Base-by-base conservation (phyloP, 2,888 invertebrate species). In the Pemphredon lugubris region DNA sequence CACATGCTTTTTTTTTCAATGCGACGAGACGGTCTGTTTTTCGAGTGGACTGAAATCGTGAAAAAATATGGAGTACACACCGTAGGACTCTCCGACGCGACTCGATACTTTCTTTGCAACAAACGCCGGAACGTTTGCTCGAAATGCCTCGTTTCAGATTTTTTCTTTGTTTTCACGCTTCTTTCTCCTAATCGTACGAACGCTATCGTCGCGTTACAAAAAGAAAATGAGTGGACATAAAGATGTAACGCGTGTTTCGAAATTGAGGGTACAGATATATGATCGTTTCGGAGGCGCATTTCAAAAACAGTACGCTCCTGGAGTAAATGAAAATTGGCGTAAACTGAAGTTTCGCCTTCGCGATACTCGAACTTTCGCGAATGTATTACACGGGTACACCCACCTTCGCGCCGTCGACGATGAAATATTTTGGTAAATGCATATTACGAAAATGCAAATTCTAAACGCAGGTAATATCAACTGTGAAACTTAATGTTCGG, bases 51-150 rank as follows among this genome's bases (percentile, higher is more conserved):
- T 45, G 23, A 51, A 55, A 70, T 7, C 66, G 70, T 70, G 70
- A 67, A 70, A 70, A 70, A 70, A 70, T 70, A 70, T 67, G 50
- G 58, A 59, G 4, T 16, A 34, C 55, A 34, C n/a, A n/a, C n/a
- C n/a, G n/a, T 45, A 55, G 45, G 50, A 30, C 37, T 59, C 45
- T 60, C 45, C 50, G 55, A 63, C 18, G 51, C 40, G 60, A 40
- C 44, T 67, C 45, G 34, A 34, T 34, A n/a, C 11, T n/a, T 20
- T 51, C 55, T 67, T 67, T 32, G 11, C 34, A 37, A 48, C 42
- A 58, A 11, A 34, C 51, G 9, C 3, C 47, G 65, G 48, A 54
- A 66, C 66, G 54, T 42, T 65, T 37, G 26, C 23, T 21, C 21
- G 7, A 53, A n/a, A 44, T 37, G 26, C 45, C 26, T 26, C 7